A percentile compares a stretch with the other conserved stretches of the same genome.
These are phyloP conservation scores for Eulithis testata DNA, from an alignment of 2,888 invertebrate genomes.

Conservation along the genomic window DNA sequence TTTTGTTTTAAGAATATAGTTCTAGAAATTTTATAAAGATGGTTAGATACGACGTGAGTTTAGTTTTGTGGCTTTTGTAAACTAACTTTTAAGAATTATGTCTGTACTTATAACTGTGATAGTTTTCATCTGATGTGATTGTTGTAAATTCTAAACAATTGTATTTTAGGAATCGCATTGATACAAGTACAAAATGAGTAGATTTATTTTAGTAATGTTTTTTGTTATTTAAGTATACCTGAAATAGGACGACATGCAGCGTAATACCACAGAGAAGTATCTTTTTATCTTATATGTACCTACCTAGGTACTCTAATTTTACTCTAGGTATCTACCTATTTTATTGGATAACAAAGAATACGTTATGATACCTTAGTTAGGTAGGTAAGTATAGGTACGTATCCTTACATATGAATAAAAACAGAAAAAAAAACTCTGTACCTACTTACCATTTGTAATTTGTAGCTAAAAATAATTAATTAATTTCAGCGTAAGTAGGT, in stretches of 20 bases:
- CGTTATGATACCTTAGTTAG: too few species aligned
- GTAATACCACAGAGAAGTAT: background rate
- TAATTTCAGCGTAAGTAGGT: too few species aligned
- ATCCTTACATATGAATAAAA: too few species aligned
- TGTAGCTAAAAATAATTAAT: too few species aligned
- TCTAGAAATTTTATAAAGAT: too few species aligned
- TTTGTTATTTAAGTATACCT: background rate
- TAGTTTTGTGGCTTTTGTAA: conserved; percentile 11
- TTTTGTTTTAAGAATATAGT: too few species aligned
- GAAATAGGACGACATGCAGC: background rate
- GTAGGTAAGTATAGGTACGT: too few species aligned
- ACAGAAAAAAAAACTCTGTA: too few species aligned
- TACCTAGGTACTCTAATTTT: too few species aligned
- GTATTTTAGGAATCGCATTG: conserved; percentile 1
- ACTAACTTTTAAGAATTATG: conserved; percentile 21
- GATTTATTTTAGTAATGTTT: conserved; percentile 9
- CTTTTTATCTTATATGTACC: background rate
- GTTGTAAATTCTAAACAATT: conserved; percentile 15
- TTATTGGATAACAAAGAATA: too few species aligned
- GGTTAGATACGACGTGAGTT: background rate
- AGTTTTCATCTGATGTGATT: conserved; percentile 49
- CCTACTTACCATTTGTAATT: too few species aligned
- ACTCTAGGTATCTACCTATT: too few species aligned
- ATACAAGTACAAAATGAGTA: conserved; percentile 16
- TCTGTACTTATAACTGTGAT: conserved; percentile 64